A percentile compares a stretch with the other conserved stretches of the same genome.
Conservation (phyloP, 2,797 vertebrate genomes). For the Hemitrygon akajei region DNA sequence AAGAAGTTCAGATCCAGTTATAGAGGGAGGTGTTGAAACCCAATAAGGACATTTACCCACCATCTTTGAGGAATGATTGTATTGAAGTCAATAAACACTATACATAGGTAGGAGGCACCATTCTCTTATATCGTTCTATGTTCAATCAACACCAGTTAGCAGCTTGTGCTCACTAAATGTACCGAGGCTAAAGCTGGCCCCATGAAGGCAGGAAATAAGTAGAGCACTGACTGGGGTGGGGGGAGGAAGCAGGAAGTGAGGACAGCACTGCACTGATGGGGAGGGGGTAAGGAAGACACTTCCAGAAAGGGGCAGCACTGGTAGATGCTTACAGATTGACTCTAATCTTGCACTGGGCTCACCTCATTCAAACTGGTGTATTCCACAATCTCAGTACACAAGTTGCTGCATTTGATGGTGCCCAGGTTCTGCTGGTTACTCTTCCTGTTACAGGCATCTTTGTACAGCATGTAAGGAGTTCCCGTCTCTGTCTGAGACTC, state of each 20-base stretch:
- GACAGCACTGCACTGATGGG: too few relatives aligned
- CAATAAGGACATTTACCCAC: too few relatives aligned
- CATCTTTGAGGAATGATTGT: too few relatives aligned
- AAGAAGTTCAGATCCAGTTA: too few relatives aligned
- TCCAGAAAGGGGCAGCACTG: background rate
- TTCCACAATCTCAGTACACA: constrained; percentile 92
- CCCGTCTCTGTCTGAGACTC: constrained; percentile 97
- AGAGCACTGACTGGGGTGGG: too few relatives aligned
- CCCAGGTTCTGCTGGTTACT: constrained; percentile 97
- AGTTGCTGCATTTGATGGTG: constrained; percentile 92
- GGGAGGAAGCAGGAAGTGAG: too few relatives aligned
- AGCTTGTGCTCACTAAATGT: background rate
- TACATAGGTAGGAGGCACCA: too few relatives aligned
- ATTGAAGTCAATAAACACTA: too few relatives aligned
- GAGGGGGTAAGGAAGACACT: too few relatives aligned
- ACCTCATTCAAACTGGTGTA: constrained; percentile 88
- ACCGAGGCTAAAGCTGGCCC: background rate
- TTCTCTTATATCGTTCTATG: too few relatives aligned
- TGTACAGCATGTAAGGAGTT: constrained; percentile 96
- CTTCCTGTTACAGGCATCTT: constrained; percentile 93
- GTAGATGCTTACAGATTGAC: background rate
- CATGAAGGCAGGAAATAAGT: background rate
- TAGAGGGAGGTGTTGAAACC: too few relatives aligned
- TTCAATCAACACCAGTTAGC: background rate
- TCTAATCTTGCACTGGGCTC: constrained; percentile 12